Evolutionary conservation across 2,888 invertebrate genomes (phyloP), one percentile per base, ranked within the genome.

Genomic region (Brenthis ino): DNA sequence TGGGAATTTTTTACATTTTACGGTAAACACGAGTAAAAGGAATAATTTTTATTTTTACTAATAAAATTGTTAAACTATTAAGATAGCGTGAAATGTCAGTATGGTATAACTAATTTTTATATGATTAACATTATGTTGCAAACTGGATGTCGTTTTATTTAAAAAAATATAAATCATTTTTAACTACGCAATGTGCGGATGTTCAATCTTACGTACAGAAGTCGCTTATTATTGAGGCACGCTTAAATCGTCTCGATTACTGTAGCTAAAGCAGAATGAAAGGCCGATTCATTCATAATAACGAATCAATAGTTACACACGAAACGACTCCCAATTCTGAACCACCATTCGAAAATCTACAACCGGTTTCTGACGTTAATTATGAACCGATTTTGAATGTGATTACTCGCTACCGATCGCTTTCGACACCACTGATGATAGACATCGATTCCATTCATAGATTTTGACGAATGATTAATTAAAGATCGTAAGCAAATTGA

Each of bases 261-360:
- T 84, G 84, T 82, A 80, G 81, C 77, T 76, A 76, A 79, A 75
- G 75, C 74, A 80, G 81, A 82, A 86, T 84, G 86, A 89, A 91
- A 85, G 86, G 80, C 83, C 87, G 85, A 90, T 89, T 91, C 89
- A 92, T 92, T 89, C 86, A 89, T 88, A 84, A 85, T 90, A 91
- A 92, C 88, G 89, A 90, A 82, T 85, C 83, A 82, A 84, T 84
- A 81, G 81, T 76, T 78, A 75, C 78, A 79, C 78, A 77, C 80
- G 77, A 78, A 74, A 79, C 82, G 82, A 84, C 83, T 84, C 82
- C 84, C 80, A 84, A 86, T 86, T 86, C 87, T 83, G 84, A 86
- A 80, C 79, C 84, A 82, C 85, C 82, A 82, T 80, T 83, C 79
- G 79, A 80, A 79, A 77, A 80, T 77, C 76, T 72, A 70, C 73